Percentiles rank a stretch among this genome's conserved stretches.
phyloP scores from a whole-genome alignment of 2,113 vertebrate species.

The Oreocharis arfaki region DNA sequence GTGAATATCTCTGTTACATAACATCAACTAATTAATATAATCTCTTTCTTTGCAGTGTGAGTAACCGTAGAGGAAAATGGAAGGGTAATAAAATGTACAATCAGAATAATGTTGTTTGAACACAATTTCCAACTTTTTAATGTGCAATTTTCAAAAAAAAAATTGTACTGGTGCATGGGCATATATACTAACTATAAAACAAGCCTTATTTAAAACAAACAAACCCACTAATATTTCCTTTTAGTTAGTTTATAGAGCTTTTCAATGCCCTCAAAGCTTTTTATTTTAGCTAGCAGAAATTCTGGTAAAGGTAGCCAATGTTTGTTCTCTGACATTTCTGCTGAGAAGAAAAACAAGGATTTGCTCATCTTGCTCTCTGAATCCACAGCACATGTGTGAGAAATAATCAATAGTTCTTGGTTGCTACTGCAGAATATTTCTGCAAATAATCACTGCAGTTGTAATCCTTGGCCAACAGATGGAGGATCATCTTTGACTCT shows the following conservation, averaged over 20 bases:
- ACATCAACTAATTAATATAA: neutral
- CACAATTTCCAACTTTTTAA: neutral
- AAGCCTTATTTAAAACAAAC: neutral
- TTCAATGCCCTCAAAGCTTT: neutral
- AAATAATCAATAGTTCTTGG: neutral
- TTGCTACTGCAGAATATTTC: neutral
- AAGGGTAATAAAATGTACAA: neutral
- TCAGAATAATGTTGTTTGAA: neutral
- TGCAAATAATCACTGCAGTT: neutral
- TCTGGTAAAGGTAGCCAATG: neutral
- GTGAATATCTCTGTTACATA: neutral
- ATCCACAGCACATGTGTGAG: neutral
- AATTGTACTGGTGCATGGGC: neutral
- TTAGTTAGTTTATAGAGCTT: neutral
- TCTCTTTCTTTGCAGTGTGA: neutral
- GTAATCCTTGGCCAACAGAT: neutral
- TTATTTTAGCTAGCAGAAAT: neutral
- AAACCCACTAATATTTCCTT: neutral
- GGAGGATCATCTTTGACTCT: neutral
- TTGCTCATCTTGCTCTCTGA: neutral
- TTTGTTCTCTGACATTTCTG: conserved; percentile 45
- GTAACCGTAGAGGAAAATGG: neutral
- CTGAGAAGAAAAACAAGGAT: conserved; percentile 32
- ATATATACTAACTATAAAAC: neutral
- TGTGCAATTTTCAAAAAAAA: neutral